Base-by-base conservation (phyloP, 2,797 vertebrate species). In the Echiichthys vipera region DNA sequence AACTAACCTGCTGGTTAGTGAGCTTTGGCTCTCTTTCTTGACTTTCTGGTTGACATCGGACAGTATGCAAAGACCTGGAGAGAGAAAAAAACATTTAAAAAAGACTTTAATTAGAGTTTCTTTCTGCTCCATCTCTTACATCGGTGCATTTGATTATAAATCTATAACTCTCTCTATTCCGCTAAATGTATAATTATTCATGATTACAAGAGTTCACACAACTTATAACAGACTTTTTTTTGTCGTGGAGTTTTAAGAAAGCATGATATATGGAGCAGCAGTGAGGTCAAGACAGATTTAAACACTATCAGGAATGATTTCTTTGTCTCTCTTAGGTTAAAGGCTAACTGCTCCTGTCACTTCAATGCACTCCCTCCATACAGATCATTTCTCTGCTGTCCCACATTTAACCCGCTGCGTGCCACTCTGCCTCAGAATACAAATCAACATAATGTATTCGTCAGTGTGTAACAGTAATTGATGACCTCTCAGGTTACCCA, bases 21-120 rank as follows among this genome's bases (percentile, higher is more conserved):
- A 30, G 36, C 20, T 17, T 2, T 12, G 5, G 49, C 51, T 37
- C 7, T 84, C 82, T 81, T 91, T 93, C 14, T 70, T 77, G 51
- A 90, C 51, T 1, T 88, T 90, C 78, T 93, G 87, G 1, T 71
- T 65, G 29, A 90, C 74, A 32, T 93, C 87, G 32, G 88, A 68
- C 15, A 93, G 82, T 18, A 89, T 93, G 90, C 86, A 84, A 24
- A 94, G 70, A 78, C 87, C 94, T 95, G 56, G 1, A 76, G 2
- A 63, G 22, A 61, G 24, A 36, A 46, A 27, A 2, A 22, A 1
- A 5, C n/a, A n/a, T n/a, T 2, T 1, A 13, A 8, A 32, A 32
- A 1, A 17, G 34, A 2, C 11, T 25, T 36, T 0, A 53, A 29
- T 24, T 2, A 30, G 5, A 46, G 0, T 4, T 15, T 40, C 4